Evolutionary conservation across 2,888 invertebrate genomes (phyloP).

Genomic region (Aphidoletes aphidimyza): DNA sequence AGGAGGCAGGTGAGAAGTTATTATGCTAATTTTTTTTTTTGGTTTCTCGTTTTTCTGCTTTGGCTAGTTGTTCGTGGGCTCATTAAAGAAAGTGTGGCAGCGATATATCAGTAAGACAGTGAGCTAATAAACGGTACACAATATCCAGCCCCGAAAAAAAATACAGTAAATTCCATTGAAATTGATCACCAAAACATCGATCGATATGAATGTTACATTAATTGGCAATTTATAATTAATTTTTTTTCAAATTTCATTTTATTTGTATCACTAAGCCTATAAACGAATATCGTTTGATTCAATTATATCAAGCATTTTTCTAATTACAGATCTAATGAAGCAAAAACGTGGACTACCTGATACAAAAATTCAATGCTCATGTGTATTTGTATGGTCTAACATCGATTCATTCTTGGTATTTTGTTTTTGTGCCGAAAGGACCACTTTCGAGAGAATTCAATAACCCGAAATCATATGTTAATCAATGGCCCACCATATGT

Average conservation of each 20-base stretch:
- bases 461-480: constrained; percentile 33
- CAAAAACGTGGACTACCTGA: neutral
- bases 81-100: neutral
- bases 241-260: constrained; percentile 49
- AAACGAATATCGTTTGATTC: constrained; percentile 64
- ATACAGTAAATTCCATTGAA: neutral
- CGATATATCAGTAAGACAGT: neutral
- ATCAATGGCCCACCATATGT: constrained; percentile 46
- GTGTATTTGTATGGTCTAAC: neutral
- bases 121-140: neutral
- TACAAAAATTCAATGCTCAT: neutral
- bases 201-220: neutral
- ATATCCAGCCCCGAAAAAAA: neutral
- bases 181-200: neutral
- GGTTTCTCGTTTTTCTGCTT: neutral
- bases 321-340: neutral
- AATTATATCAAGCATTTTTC: neutral
- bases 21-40: constrained; percentile 2
- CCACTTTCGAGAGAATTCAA: constrained; percentile 11
- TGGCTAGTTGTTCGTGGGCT: neutral
- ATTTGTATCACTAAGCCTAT: constrained; percentile 81
- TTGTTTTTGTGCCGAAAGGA: neutral
- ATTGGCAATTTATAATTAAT: neutral
- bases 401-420: too few relatives aligned
- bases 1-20: neutral